These are phyloP conservation scores for Nephrocerus scutellatus DNA, from an alignment of 2,888 invertebrate genomes.

Conservation along the genomic window DNA sequence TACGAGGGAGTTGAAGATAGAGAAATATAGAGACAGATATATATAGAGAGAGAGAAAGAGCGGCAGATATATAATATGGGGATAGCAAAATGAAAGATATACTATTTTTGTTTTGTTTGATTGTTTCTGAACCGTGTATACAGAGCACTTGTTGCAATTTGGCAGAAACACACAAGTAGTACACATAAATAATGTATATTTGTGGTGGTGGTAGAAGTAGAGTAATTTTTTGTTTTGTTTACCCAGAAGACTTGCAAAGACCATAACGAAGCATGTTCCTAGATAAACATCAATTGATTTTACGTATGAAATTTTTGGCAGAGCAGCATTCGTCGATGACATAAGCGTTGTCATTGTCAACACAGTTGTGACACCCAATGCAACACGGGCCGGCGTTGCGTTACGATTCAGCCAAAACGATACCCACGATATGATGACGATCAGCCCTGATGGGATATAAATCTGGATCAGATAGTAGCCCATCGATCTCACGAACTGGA, in stretches of 20 bases:
- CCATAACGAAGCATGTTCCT: constrained; percentile 98
- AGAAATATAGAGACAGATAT: no score
- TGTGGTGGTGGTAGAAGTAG: constrained; percentile 7
- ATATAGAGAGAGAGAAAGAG: no score
- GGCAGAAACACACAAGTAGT: not conserved
- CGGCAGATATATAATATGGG: no score
- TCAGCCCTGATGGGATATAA: constrained; percentile 94
- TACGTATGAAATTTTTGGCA: constrained; percentile 97
- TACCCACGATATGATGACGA: constrained; percentile 96
- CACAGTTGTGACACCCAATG: constrained; percentile 91
- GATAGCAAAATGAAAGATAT: no score
- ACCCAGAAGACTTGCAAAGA: constrained; percentile 94
- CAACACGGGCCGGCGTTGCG: constrained; percentile 89
- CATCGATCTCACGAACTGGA: constrained; percentile 95
- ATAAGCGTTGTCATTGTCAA: constrained; percentile 96
- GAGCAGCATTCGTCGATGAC: constrained; percentile 91
- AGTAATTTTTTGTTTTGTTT: constrained; percentile 46
- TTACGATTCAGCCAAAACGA: constrained; percentile 95
- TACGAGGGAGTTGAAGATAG: no score
- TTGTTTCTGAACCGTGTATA: no score
- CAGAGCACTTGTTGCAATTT: no score
- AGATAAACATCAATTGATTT: constrained; percentile 96
- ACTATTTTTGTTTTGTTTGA: no score
- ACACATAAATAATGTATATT: constrained; percentile 25
- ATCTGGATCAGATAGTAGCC: constrained; percentile 98